Conservation (phyloP, 2,113 vertebrate genomes). For the Recurvirostra avosetta region DNA sequence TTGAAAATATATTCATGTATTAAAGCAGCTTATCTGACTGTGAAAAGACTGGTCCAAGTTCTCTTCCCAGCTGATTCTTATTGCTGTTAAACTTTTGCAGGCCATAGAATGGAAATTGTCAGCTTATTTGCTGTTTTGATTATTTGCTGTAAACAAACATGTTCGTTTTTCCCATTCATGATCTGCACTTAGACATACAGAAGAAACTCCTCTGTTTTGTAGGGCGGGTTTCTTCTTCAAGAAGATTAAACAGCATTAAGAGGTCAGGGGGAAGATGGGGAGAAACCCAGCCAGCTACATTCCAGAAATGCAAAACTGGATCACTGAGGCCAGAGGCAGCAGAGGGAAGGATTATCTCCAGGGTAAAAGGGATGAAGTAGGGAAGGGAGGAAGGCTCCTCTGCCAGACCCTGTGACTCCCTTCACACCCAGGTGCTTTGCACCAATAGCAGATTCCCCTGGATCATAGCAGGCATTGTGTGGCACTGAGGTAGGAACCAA, state of each 20-base stretch:
- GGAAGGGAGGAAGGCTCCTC: constrained; percentile 33
- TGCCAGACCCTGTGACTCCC: constrained; percentile 43
- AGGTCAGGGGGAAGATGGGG: constrained; percentile 49
- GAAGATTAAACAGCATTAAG: constrained; percentile 59
- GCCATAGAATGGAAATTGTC: neutral
- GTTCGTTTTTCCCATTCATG: neutral
- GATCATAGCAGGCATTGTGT: constrained; percentile 28
- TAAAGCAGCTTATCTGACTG: neutral
- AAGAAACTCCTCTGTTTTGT: neutral
- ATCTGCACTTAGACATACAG: neutral
- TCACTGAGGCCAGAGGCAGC: neutral
- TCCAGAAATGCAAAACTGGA: constrained; percentile 40
- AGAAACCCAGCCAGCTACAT: constrained; percentile 39
- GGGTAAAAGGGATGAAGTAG: neutral
- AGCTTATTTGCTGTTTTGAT: neutral
- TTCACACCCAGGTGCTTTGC: constrained; percentile 48
- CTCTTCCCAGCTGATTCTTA: neutral
- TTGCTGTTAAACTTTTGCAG: neutral
- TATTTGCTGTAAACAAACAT: neutral
- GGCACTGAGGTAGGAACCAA: constrained; percentile 40
- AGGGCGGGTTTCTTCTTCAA: constrained; percentile 16
- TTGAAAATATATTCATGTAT: neutral
- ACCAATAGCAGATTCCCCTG: constrained; percentile 39
- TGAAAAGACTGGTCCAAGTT: neutral
- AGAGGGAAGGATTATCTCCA: constrained; percentile 40